Evolutionary conservation across 2,888 invertebrate genomes (phyloP), one percentile per base, ranked within the genome.

Genomic region (Stegophylla sp.): DNA sequence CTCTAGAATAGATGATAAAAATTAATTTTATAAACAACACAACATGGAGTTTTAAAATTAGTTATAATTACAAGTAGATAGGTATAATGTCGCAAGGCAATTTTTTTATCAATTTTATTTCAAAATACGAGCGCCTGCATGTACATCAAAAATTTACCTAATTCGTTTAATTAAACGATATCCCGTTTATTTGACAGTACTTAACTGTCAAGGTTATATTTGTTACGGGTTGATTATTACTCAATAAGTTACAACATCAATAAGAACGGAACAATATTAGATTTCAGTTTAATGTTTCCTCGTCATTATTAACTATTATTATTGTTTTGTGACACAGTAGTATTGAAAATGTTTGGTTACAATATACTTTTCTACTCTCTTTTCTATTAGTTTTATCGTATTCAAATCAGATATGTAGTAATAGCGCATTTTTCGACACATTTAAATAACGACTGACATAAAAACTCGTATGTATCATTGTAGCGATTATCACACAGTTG

Each of bases 191-290:
- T 76, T 67, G 23, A 28, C 45, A 66, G 20, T 66, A 76, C 56
- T 76, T 66, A 66, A 53, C 7, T 17, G 15, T 12, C 67, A 77
- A 77, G 77, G 77, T 43, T 56, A 45, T 59, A 56, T 77, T 77
- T 67, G 56, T 77, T 77, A 77, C 56, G 26, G 43, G 77, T 28
- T 45, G 28, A 43, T 26, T 28, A 59, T 77, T 59, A 77, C 59
- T 56, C 77, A 67, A 76, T 56, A 23, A 23, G 17, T 23, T 41
- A 51, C 53, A 43, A 64, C 43, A 53, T 23, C n/a, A 63, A 64
- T 61, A 73, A 73, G 28, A 23, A 59, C n/a, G 26, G n/a, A 59
- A 28, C 3, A 66, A 17, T 43, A 66, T 66, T 66, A 66, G 66
- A 41, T 12, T 66, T 41, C 66, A 43, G 41, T 66, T 45, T n/a